phyloP scores from a whole-genome alignment of 35 echinoderm and acorn worm genomes.

The Lytechinus pictus region DNA sequence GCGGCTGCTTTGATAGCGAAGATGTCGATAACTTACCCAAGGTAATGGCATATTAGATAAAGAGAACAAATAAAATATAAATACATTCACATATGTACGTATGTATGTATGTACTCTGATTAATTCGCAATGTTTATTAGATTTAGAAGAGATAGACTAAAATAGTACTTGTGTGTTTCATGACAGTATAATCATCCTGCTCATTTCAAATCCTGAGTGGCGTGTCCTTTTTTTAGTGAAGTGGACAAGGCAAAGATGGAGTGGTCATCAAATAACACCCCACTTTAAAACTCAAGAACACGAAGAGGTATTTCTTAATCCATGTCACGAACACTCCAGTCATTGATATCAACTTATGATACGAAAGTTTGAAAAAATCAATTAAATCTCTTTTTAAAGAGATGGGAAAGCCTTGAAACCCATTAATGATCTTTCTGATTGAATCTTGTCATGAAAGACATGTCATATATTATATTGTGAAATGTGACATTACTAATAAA shows the following conservation, averaged over 20 bases:
- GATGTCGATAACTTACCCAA: background rate
- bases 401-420: background rate
- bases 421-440: background rate
- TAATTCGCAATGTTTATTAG: too few species aligned
- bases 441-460: background rate
- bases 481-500: too few species aligned
- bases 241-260: background rate
- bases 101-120: too few species aligned
- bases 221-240: background rate
- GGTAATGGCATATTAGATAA: background rate
- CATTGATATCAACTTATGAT: background rate
- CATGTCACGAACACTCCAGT: conserved; percentile 10
- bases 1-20: background rate
- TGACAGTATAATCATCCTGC: too few species aligned
- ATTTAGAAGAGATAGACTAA: too few species aligned
- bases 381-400: background rate
- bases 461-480: too few species aligned
- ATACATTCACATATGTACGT: too few species aligned
- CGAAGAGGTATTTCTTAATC: background rate
- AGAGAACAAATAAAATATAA: background rate
- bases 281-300: conserved; percentile 2
- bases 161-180: too few species aligned
- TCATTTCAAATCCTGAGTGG: background rate
- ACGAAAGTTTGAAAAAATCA: background rate
- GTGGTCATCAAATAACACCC: background rate